Percentiles rank a stretch among this genome's conserved stretches.
phyloP scores from a whole-genome alignment of 1,140 invertebrate species.

The Macrosteles quadrilineatus region DNA sequence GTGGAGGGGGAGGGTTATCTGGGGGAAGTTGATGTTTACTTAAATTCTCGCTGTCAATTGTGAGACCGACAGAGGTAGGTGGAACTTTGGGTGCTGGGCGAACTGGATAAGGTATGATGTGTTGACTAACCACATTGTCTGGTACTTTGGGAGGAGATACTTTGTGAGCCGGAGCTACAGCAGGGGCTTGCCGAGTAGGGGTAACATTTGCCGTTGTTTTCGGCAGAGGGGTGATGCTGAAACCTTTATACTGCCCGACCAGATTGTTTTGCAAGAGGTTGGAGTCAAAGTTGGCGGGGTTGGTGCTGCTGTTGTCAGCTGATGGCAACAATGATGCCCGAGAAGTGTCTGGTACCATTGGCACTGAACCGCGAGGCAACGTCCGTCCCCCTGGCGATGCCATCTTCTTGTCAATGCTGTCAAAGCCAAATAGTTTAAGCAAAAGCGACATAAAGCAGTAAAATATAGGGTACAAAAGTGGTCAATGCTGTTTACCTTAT shows the following conservation, averaged over 20 bases:
- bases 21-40: constrained; percentile 60
- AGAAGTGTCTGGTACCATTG: constrained; percentile 36
- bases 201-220: constrained; percentile 44
- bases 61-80: not conserved
- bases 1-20: constrained; percentile 58
- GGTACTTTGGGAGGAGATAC: constrained; percentile 33
- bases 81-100: constrained; percentile 36
- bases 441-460: constrained; percentile 6
- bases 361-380: constrained; percentile 33
- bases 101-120: constrained; percentile 24
- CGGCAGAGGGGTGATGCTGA: constrained; percentile 69
- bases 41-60: not conserved
- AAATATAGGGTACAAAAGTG: not conserved
- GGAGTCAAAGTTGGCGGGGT: constrained; percentile 56
- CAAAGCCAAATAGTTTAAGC: constrained; percentile 20
- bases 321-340: constrained; percentile 51
- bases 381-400: constrained; percentile 20
- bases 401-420: constrained; percentile 37
- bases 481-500: no score
- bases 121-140: not conserved
- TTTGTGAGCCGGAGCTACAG: constrained; percentile 14
- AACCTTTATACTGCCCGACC: constrained; percentile 84
- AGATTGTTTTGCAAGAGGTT: constrained; percentile 60
- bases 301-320: constrained; percentile 55
- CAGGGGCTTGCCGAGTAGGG: constrained; percentile 26